Evolutionary conservation across 2,113 vertebrate species (phyloP).

Genomic region (Hippocampus zosterae): DNA sequence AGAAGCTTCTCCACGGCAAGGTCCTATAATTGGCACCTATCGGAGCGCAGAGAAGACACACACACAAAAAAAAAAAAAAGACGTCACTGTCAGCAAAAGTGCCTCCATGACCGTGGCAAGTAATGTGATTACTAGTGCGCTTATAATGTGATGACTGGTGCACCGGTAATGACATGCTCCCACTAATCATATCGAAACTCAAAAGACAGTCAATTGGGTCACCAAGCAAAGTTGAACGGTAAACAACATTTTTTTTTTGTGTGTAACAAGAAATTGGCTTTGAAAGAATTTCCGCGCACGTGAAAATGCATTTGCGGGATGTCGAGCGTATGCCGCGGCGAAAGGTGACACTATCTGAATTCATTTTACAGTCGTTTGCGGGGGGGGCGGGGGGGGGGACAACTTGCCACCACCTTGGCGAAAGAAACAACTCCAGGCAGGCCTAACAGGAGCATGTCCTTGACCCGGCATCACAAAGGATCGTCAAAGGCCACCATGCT

Average conservation of each 20-base stretch:
- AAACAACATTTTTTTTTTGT: background rate
- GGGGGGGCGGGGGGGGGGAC: background rate
- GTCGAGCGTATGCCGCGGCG: background rate
- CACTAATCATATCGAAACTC: conserved; percentile 40
- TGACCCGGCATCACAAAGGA: background rate
- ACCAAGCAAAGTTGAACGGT: background rate
- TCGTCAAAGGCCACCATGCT: background rate
- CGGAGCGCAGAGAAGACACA: conserved; percentile 55
- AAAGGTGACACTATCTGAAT: background rate
- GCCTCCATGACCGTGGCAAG: conserved; percentile 43
- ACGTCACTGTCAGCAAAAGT: conserved; percentile 68
- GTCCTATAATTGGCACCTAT: conserved; percentile 75
- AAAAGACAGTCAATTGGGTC: conserved; percentile 24
- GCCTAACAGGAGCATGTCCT: background rate
- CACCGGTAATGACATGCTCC: conserved; percentile 54
- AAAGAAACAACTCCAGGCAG: background rate
- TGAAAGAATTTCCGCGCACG: background rate
- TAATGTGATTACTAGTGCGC: conserved; percentile 41
- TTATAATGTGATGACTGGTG: conserved; percentile 37
- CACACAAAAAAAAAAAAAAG: conserved; percentile 26
- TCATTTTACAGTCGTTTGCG: background rate
- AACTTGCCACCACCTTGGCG: too few species aligned
- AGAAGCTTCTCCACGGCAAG: conserved; percentile 64
- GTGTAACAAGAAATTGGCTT: background rate
- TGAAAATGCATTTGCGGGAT: background rate